phyloP scores from a whole-genome alignment of 2,888 invertebrate species.

The Tetropium fuscum region DNA sequence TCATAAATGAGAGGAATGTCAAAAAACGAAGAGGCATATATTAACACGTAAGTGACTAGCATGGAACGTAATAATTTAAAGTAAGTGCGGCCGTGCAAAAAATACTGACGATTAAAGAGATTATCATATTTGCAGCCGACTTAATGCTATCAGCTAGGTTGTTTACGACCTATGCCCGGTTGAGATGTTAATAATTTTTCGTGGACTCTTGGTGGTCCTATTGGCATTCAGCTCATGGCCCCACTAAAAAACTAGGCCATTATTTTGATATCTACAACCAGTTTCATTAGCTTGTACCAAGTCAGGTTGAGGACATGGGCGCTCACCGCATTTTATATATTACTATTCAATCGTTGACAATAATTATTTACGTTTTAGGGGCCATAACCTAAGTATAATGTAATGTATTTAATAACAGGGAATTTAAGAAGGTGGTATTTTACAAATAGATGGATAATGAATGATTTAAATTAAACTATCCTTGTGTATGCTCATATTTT shows the following conservation, averaged over 20 bases:
- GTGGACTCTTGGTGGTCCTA: constrained; percentile 57
- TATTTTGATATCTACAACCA: constrained; percentile 57
- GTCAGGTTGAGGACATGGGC: constrained; percentile 40
- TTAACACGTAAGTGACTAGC: constrained; percentile 18
- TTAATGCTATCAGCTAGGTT: constrained; percentile 16
- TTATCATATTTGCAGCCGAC: constrained; percentile 42
- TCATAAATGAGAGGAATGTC: too few species aligned
- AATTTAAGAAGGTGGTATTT: too few species aligned
- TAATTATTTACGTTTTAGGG: too few species aligned
- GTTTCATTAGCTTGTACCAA: constrained; percentile 55
- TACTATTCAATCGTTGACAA: too few species aligned
- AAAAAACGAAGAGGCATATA: constrained; percentile 11
- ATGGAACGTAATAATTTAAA: constrained; percentile 32
- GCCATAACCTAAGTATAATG: too few species aligned
- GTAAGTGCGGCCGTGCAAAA: constrained; percentile 25
- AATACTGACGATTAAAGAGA: constrained; percentile 29
- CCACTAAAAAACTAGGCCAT: constrained; percentile 54
- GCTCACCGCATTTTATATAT: too few species aligned
- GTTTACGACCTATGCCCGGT: constrained; percentile 28
- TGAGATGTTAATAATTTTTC: constrained; percentile 48
- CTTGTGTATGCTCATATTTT: too few species aligned
- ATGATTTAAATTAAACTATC: too few species aligned
- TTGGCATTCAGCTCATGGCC: constrained; percentile 56
- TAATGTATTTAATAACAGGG: too few species aligned
- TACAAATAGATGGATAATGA: too few species aligned